phyloP scores from a whole-genome alignment of 37 sponge, comb jelly and placozoan species.

The Oopsacas minuta region DNA sequence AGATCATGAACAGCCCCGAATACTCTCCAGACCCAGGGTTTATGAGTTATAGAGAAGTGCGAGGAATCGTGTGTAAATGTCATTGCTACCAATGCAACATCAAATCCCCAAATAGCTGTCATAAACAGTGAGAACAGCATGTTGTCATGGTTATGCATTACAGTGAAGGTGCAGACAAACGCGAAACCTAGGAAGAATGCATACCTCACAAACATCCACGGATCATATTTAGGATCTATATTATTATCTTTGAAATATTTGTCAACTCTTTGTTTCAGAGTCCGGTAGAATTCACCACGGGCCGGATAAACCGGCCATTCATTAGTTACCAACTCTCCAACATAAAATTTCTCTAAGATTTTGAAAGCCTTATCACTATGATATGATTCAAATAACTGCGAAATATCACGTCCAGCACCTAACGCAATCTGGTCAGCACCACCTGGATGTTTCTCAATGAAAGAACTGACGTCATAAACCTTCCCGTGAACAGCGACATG shows the following conservation, averaged over 20 bases:
- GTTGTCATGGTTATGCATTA: conserved; percentile 53
- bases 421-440: conserved; percentile 81
- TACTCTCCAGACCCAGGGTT: conserved; percentile 87
- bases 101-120: conserved; percentile 48
- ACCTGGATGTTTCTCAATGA: conserved; percentile 75
- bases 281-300: conserved; percentile 52
- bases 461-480: conserved; percentile 79
- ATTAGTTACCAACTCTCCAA: conserved; percentile 69
- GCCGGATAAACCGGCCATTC: conserved; percentile 77
- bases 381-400: conserved; percentile 82
- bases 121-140: conserved; percentile 23
- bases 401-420: conserved; percentile 80
- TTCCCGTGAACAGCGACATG: conserved; percentile 81
- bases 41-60: conserved; percentile 85
- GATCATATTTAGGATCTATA: conserved; percentile 73
- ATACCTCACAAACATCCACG: conserved; percentile 80
- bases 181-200: conserved; percentile 32
- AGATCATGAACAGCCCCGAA: conserved; percentile 61
- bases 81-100: conserved; percentile 64
- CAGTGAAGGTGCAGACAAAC: conserved; percentile 16
- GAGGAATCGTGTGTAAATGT: conserved; percentile 76
- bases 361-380: conserved; percentile 51
- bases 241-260: conserved; percentile 72
- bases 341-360: conserved; percentile 76
- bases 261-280: conserved; percentile 55